phyloP scores from a whole-genome alignment of 1,140 invertebrate species.

The Drosophila bocqueti region DNA sequence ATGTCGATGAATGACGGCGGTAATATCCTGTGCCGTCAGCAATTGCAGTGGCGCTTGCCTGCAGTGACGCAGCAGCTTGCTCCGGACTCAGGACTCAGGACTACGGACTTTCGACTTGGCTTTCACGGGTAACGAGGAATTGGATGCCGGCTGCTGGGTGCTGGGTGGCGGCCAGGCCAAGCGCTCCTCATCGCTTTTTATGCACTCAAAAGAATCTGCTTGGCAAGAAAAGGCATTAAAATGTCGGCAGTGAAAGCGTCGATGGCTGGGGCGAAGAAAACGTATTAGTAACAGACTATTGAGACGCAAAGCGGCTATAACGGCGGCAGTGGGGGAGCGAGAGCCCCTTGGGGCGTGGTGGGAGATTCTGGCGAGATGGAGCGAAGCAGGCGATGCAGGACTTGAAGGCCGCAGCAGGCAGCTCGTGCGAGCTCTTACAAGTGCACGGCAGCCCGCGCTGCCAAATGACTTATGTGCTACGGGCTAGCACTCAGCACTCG shows the following conservation, averaged over 20 bases:
- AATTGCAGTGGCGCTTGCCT: constrained; percentile 58
- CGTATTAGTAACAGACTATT: constrained; percentile 83
- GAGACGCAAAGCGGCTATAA: constrained; percentile 69
- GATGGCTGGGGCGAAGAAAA: constrained; percentile 50
- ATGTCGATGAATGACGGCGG: constrained; percentile 76
- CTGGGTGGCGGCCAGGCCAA: constrained; percentile 8
- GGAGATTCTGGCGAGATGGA: neutral
- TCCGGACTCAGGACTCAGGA: constrained; percentile 4
- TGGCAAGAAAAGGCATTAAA: constrained; percentile 80
- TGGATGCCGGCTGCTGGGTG: neutral
- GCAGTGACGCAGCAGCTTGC: constrained; percentile 74
- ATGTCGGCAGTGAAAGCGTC: constrained; percentile 69
- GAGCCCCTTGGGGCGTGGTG: constrained; percentile 6
- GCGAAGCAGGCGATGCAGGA: constrained; percentile 6
- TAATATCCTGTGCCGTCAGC: constrained; percentile 80
- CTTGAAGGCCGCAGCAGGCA: constrained; percentile 46
- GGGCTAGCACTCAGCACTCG: constrained; percentile 57
- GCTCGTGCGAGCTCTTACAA: constrained; percentile 75
- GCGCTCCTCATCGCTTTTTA: constrained; percentile 52
- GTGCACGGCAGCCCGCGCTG: constrained; percentile 52
- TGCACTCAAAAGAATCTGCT: constrained; percentile 78
- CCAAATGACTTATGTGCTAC: constrained; percentile 80
- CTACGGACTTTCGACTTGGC: constrained; percentile 31
- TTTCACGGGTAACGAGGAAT: constrained; percentile 5
- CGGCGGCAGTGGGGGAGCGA: constrained; percentile 1